These are phyloP conservation scores for Octomys mimax DNA, from an alignment of 2,797 vertebrate genomes.

Conservation along the genomic window DNA sequence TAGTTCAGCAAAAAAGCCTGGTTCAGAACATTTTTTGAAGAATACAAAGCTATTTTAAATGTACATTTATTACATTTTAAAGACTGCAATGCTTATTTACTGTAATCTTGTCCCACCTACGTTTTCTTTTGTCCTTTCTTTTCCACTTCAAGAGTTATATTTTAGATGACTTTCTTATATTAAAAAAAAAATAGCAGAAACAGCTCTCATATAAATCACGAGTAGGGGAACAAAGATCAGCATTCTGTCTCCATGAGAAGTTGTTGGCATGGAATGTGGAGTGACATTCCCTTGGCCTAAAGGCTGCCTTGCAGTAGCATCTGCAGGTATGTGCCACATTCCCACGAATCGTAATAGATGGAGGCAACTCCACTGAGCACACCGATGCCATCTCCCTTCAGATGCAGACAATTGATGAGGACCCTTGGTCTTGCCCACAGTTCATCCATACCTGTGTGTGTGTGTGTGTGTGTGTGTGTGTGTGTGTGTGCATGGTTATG, in stretches of 20 bases:
- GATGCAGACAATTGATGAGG: neutral
- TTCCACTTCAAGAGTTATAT: slow-evolving; percentile 58
- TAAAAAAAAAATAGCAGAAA: slow-evolving; percentile 64
- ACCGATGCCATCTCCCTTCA: neutral
- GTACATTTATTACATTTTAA: slow-evolving; percentile 76
- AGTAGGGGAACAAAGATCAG: slow-evolving; percentile 58
- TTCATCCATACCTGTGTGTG: neutral
- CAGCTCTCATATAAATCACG: slow-evolving; percentile 67
- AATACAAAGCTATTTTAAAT: slow-evolving; percentile 72
- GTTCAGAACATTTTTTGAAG: slow-evolving; percentile 62
- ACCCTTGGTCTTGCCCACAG: neutral
- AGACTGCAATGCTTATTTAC: slow-evolving; percentile 54
- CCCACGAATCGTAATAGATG: slow-evolving; percentile 28
- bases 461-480: neutral
- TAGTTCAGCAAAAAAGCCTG: slow-evolving; percentile 72
- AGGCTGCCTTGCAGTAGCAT: neutral
- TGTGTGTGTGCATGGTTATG: neutral
- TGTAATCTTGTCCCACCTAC: slow-evolving; percentile 45
- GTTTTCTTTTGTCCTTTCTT: slow-evolving; percentile 61
- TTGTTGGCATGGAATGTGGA: slow-evolving; percentile 58
- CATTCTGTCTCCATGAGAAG: slow-evolving; percentile 68
- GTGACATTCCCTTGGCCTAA: slow-evolving; percentile 7
- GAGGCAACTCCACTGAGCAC: neutral
- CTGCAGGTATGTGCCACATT: neutral
- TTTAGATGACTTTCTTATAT: slow-evolving; percentile 50